A percentile compares a stretch with the other conserved stretches of the same genome.
phyloP scores from a whole-genome alignment of 1,140 invertebrate species.

The Caenorhabditis remanei region DNA sequence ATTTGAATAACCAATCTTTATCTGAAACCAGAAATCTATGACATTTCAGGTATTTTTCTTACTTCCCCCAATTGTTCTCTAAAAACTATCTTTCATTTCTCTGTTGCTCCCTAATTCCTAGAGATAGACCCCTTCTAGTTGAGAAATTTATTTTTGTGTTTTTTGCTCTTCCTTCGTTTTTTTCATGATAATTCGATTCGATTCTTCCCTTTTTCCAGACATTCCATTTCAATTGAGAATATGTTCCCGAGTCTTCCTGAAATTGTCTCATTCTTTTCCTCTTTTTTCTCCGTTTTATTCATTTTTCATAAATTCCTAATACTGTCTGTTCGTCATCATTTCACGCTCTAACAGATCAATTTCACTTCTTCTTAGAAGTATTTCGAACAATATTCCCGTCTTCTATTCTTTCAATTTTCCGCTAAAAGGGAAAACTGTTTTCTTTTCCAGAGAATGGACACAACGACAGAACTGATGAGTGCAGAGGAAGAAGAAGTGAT shows the following conservation, averaged over 20 bases:
- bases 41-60: too few species aligned
- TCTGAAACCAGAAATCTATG: too few species aligned
- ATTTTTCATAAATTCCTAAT: slow-evolving; percentile 32
- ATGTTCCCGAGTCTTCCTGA: not conserved
- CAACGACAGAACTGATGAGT: not conserved
- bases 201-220: not conserved
- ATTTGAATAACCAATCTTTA: too few species aligned
- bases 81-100: not conserved
- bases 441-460: not conserved
- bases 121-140: not conserved
- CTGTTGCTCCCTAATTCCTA: not conserved
- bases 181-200: slow-evolving; percentile 15
- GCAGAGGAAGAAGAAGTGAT: slow-evolving; percentile 23
- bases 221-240: slow-evolving; percentile 8
- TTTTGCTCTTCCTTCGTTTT: not conserved
- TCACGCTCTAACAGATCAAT: not conserved
- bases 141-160: slow-evolving; percentile 2
- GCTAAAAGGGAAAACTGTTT: not conserved
- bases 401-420: not conserved
- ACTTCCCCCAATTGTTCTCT: too few species aligned
- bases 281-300: not conserved
- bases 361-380: not conserved
- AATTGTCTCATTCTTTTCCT: not conserved
- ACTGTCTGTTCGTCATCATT: not conserved
- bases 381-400: not conserved